These are phyloP conservation scores for Enteromius viviparus DNA, from an alignment of 2,797 vertebrate genomes.

Conservation along the genomic window DNA sequence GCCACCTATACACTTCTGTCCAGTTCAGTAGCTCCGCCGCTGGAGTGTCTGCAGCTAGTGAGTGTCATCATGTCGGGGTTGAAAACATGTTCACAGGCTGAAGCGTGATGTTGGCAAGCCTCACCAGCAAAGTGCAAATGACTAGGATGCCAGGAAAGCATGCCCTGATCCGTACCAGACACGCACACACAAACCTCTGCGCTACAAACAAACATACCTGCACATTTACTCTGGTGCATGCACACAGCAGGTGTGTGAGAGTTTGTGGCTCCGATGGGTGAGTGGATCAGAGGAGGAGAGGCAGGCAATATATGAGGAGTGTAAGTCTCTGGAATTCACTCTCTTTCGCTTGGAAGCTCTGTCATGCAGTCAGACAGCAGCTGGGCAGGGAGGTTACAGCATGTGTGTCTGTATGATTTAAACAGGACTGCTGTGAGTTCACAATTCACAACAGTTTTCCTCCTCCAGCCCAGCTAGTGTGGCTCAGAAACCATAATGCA, in stretches of 20 bases:
- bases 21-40: constrained; percentile 12
- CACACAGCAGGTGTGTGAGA: constrained; percentile 7
- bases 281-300: background rate
- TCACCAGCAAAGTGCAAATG: constrained; percentile 50
- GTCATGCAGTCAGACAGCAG: constrained; percentile 75
- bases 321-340: constrained; percentile 63
- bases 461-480: background rate
- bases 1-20: constrained; percentile 26
- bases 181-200: background rate
- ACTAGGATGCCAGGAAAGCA: constrained; percentile 44
- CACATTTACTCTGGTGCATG: background rate
- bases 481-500: background rate
- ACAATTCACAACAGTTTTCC: background rate
- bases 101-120: constrained; percentile 38
- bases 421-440: constrained; percentile 38
- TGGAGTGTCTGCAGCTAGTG: constrained; percentile 21
- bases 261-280: background rate
- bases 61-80: constrained; percentile 38
- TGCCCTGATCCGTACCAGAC: constrained; percentile 38
- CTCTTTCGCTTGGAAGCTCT: constrained; percentile 72
- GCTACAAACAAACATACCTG: constrained; percentile 35
- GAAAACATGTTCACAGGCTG: constrained; percentile 31
- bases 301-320: constrained; percentile 56
- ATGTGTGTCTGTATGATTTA: constrained; percentile 48
- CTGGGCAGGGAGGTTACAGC: constrained; percentile 69